These are phyloP conservation scores for Phyto melanocephala DNA, from an alignment of 2,888 invertebrate genomes.

Conservation along the genomic window DNA sequence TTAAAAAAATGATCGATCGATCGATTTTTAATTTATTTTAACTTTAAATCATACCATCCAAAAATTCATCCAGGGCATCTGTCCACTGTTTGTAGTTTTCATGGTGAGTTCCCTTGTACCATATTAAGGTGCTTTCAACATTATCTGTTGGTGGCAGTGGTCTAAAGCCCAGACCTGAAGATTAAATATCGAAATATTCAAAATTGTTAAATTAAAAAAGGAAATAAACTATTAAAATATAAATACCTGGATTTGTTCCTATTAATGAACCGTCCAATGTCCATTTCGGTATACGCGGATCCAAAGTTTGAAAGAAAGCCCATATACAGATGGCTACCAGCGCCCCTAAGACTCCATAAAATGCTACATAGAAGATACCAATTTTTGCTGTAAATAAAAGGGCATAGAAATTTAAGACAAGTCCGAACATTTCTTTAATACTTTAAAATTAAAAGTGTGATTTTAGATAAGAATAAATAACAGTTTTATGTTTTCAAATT, in stretches of 20 bases:
- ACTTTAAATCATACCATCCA: constrained; percentile 84
- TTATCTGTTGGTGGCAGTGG: constrained; percentile 92
- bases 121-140: constrained; percentile 95
- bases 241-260: constrained; percentile 91
- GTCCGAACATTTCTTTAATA: too few species aligned
- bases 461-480: too few species aligned
- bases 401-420: constrained; percentile 65
- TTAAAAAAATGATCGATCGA: too few species aligned
- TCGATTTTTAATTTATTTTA: neutral
- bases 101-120: constrained; percentile 91
- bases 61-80: constrained; percentile 85
- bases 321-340: constrained; percentile 96
- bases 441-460: too few species aligned
- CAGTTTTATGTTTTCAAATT: too few species aligned
- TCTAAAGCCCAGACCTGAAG: constrained; percentile 90
- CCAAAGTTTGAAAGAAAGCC: constrained; percentile 94
- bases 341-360: constrained; percentile 94
- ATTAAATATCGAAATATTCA: neutral
- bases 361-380: constrained; percentile 94
- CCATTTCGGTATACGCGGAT: constrained; percentile 94
- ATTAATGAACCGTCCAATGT: constrained; percentile 91
- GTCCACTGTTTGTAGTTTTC: constrained; percentile 90
- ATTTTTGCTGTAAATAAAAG: constrained; percentile 90
- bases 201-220: too few species aligned
- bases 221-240: too few species aligned